Percentiles rank a stretch among this genome's conserved stretches.
phyloP scores from a whole-genome alignment of 2,797 vertebrate species.

The Sarcophilus harrisii region DNA sequence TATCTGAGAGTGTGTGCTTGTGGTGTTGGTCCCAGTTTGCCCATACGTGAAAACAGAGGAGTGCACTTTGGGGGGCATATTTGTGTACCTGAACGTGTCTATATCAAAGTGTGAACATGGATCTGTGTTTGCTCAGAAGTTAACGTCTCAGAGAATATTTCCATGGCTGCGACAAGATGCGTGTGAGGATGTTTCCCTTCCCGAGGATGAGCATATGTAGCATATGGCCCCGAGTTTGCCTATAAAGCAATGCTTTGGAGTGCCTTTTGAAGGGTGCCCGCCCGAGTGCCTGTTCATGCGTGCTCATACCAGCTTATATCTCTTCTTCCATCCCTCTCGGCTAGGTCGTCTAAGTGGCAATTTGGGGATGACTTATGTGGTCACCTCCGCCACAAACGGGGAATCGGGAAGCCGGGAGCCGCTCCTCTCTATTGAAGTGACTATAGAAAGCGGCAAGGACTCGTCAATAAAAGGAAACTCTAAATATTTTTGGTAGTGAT shows the following conservation, averaged over 20 bases:
- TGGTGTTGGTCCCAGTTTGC: not conserved
- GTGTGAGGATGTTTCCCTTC: not conserved
- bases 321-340: not conserved
- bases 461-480: slow-evolving; percentile 62
- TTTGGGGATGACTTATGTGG: not conserved
- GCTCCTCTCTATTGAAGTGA: not conserved
- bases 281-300: not conserved
- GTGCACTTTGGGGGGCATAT: not conserved
- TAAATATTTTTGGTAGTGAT: slow-evolving; percentile 78
- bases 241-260: not conserved
- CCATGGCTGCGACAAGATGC: not conserved
- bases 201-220: not conserved
- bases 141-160: not conserved
- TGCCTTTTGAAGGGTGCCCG: not conserved
- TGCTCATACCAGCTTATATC: not conserved
- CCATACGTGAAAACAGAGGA: accelerated
- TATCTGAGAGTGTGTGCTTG: too few relatives aligned
- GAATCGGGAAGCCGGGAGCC: not conserved
- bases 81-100: not conserved
- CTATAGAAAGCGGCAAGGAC: slow-evolving; percentile 57
- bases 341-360: not conserved
- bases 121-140: not conserved
- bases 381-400: not conserved
- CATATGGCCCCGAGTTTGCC: not conserved
- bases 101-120: not conserved